phyloP scores from a whole-genome alignment of 2,888 invertebrate genomes.

The Caenorhabditis auriculariae region DNA sequence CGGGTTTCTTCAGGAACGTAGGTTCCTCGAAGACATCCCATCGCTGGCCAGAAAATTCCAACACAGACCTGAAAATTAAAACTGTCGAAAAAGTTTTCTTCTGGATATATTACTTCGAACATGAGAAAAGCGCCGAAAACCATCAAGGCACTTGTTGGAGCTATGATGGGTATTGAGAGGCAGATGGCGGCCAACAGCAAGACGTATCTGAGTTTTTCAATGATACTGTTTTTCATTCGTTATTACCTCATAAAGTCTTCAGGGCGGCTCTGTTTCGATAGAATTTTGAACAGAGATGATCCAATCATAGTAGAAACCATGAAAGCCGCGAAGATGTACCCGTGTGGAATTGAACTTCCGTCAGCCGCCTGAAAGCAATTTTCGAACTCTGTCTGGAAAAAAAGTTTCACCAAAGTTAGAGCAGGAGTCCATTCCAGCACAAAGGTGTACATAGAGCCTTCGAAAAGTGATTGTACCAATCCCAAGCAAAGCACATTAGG shows the following conservation, averaged over 20 bases:
- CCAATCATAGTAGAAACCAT: slow-evolving; percentile 69
- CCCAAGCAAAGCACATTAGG: slow-evolving; percentile 66
- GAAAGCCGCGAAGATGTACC: slow-evolving; percentile 68
- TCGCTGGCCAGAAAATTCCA: slow-evolving; percentile 69
- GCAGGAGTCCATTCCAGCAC: slow-evolving; percentile 69
- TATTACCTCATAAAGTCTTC: slow-evolving; percentile 65
- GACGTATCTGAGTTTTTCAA: slow-evolving; percentile 53
- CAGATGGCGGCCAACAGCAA: slow-evolving; percentile 64
- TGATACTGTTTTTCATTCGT: not conserved
- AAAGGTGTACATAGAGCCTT: slow-evolving; percentile 69
- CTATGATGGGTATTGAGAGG: slow-evolving; percentile 65
- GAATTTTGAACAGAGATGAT: slow-evolving; percentile 66
- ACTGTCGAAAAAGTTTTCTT: not conserved
- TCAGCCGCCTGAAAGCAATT: slow-evolving; percentile 17
- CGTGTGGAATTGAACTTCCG: slow-evolving; percentile 66
- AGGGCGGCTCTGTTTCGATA: slow-evolving; percentile 39
- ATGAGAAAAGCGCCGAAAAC: slow-evolving; percentile 66
- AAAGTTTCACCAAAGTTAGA: slow-evolving; percentile 56
- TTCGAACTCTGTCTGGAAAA: not conserved
- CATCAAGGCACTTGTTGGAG: slow-evolving; percentile 55
- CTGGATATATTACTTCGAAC: slow-evolving; percentile 63
- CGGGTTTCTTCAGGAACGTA: slow-evolving; percentile 68
- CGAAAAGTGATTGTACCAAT: slow-evolving; percentile 68
- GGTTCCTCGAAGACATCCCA: slow-evolving; percentile 65
- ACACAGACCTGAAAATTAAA: slow-evolving; percentile 62